Percentiles rank a stretch among this genome's conserved stretches.
phyloP scores from a whole-genome alignment of 2,797 vertebrate genomes.

The Sphenopsis melanotis region DNA sequence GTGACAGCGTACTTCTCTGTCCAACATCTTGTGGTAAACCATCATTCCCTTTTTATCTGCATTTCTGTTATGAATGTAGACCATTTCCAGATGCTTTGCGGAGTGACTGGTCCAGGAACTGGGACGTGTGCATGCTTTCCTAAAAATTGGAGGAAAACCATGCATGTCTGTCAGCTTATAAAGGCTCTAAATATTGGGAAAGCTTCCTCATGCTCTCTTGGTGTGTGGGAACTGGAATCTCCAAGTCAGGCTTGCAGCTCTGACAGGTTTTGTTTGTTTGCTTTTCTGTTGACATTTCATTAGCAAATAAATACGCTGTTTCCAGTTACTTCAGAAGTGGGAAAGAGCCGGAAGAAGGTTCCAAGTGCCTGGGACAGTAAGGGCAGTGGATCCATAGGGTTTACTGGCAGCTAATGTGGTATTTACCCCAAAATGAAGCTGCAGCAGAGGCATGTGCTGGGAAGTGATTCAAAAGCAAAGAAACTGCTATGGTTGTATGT shows the following conservation, averaged over 20 bases:
- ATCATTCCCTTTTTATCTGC: neutral
- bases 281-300: neutral
- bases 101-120: neutral
- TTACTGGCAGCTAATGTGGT: rapidly evolving
- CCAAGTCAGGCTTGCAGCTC: neutral
- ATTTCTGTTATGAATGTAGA: neutral
- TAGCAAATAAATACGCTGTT: neutral
- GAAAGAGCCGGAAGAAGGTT: neutral
- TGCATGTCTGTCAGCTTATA: neutral
- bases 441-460: rapidly evolving
- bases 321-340: neutral
- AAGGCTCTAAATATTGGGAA: neutral
- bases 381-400: neutral
- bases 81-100: neutral
- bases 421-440: neutral
- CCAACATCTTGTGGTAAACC: neutral
- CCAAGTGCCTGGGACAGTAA: rapidly evolving
- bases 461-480: neutral
- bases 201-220: neutral
- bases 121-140: neutral
- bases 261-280: neutral
- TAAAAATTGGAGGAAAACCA: neutral
- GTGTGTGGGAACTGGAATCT: neutral
- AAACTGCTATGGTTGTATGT: rapidly evolving
- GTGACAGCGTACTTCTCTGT: neutral